phyloP scores from a whole-genome alignment of 2,888 invertebrate genomes.

The Oscheius onirici region DNA sequence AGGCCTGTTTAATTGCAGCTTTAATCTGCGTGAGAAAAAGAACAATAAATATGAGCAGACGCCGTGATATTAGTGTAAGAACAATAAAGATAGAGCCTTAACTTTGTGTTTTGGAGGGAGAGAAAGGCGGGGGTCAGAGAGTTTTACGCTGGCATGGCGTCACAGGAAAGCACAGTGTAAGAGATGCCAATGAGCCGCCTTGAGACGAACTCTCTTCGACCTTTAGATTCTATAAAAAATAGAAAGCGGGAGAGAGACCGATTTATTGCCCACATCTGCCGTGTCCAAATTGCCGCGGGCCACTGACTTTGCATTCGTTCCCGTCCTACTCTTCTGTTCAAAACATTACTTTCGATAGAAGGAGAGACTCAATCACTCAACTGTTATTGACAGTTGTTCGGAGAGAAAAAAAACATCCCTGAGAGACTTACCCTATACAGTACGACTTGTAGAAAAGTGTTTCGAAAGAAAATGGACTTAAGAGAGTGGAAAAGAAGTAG shows the following conservation, averaged over 20 bases:
- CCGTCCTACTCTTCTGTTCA: background rate
- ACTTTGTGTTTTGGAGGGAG: background rate
- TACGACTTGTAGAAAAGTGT: too few relatives aligned
- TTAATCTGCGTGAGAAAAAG: slow-evolving; percentile 12
- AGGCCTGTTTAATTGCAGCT: background rate
- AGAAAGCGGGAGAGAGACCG: slow-evolving; percentile 1
- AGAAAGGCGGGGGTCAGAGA: slow-evolving; percentile 7
- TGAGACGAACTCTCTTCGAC: background rate
- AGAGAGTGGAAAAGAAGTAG: background rate
- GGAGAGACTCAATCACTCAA: slow-evolving; percentile 22
- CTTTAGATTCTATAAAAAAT: background rate
- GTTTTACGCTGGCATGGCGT: slow-evolving; percentile 13
- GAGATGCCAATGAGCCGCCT: background rate
- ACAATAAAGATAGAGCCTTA: slow-evolving; percentile 18
- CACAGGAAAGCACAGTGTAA: slow-evolving; percentile 7
- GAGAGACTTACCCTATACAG: too few relatives aligned
- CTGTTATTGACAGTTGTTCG: slow-evolving; percentile 29
- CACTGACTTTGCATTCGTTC: slow-evolving; percentile 27
- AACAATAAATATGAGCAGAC: slow-evolving; percentile 10
- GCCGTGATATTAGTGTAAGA: background rate
- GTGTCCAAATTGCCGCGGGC: slow-evolving; percentile 32
- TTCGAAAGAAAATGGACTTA: too few relatives aligned
- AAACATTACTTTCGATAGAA: slow-evolving; percentile 6
- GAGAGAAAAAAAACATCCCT: background rate
- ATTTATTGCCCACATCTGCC: slow-evolving; percentile 25